Conservation (phyloP, 2,888 invertebrate species). For the Galerucella nymphaeae region DNA sequence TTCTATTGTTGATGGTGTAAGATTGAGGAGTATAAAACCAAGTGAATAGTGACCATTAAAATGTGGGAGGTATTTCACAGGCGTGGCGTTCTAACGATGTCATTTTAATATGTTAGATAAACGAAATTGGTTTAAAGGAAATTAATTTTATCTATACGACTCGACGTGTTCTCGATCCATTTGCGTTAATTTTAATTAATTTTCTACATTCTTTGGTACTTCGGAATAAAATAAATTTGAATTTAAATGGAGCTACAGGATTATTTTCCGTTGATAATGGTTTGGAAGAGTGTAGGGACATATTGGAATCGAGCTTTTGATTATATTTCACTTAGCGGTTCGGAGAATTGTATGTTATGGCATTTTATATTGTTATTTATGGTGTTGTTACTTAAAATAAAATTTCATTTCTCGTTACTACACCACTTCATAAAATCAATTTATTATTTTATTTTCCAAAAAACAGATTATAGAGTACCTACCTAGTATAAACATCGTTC, state of each 20-base stretch:
- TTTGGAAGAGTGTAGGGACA: constrained; percentile 16
- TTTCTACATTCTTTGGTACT: constrained; percentile 32
- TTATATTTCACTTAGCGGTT: constrained; percentile 23
- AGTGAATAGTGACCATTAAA: constrained; percentile 60
- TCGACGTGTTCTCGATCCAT: constrained; percentile 44
- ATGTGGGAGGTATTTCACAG: constrained; percentile 63
- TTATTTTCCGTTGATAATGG: constrained; percentile 22
- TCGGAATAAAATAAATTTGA: constrained; percentile 37
- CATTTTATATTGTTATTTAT: constrained; percentile 24
- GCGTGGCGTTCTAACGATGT: constrained; percentile 60
- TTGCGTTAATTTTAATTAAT: constrained; percentile 57
- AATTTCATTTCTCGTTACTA: too few relatives aligned
- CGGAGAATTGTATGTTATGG: constrained; percentile 26
- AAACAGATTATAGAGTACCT: too few relatives aligned
- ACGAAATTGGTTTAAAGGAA: constrained; percentile 58
- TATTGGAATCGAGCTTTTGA: constrained; percentile 21
- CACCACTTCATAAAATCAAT: too few relatives aligned
- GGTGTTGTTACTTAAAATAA: not conserved
- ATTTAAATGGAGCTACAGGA: constrained; percentile 36
- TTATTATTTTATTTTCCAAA: too few relatives aligned
- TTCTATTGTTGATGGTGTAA: constrained; percentile 65
- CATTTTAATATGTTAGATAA: constrained; percentile 60
- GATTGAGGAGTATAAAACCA: constrained; percentile 63
- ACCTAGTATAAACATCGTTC: too few relatives aligned
- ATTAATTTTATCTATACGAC: constrained; percentile 53